Conservation (phyloP, 2,797 vertebrate species). For the Myiotriccus ornatus region DNA sequence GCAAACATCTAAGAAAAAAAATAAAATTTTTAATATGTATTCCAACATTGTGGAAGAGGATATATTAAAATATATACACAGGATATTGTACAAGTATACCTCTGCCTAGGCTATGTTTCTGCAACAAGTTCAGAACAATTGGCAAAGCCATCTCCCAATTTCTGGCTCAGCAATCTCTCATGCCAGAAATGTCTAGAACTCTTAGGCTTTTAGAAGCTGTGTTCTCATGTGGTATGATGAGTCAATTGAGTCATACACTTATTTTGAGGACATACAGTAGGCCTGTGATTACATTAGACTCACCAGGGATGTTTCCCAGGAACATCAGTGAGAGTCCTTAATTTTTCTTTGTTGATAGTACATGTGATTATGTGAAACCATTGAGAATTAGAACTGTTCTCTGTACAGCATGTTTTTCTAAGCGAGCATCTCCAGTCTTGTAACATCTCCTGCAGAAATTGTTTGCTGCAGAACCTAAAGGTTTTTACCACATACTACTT, state of each 20-base stretch:
- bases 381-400: not conserved
- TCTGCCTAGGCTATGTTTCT: not conserved
- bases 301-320: not conserved
- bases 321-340: not conserved
- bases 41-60: not conserved
- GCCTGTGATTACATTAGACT: not conserved
- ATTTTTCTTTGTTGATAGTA: not conserved
- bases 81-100: not conserved
- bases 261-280: not conserved
- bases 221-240: not conserved
- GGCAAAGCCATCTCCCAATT: not conserved
- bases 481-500: not conserved
- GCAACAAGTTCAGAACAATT: not conserved
- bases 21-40: not conserved
- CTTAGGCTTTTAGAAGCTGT: not conserved
- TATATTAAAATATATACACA: not conserved
- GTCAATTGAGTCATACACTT: not conserved
- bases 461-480: not conserved
- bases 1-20: not conserved
- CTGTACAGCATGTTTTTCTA: not conserved
- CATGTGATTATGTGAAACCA: not conserved
- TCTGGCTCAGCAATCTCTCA: not conserved
- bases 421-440: not conserved
- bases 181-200: not conserved
- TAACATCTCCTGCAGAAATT: not conserved